A percentile compares a stretch with the other conserved stretches of the same genome.
phyloP scores from a whole-genome alignment of 2,113 vertebrate genomes.

The Monopterus albus region DNA sequence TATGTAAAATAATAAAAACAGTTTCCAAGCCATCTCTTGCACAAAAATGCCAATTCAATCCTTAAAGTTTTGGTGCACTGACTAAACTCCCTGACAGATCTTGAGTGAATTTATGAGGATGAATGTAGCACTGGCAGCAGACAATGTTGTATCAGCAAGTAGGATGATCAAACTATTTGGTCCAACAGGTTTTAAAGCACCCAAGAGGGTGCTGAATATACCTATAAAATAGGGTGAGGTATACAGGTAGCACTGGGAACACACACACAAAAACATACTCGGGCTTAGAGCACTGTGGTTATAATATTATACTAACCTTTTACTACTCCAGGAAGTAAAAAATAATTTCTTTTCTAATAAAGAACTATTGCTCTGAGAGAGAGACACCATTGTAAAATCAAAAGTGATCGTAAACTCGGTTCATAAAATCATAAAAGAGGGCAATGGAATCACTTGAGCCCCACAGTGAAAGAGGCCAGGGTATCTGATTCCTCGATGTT shows the following conservation, averaged over 20 bases:
- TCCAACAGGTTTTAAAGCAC: slow-evolving; percentile 50
- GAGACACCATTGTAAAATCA: slow-evolving; percentile 61
- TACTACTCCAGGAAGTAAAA: slow-evolving; percentile 72
- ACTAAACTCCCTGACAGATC: slow-evolving; percentile 44
- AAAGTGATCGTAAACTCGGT: slow-evolving; percentile 66
- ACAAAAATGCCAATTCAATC: slow-evolving; percentile 25
- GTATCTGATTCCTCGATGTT: slow-evolving; percentile 42
- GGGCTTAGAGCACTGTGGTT: slow-evolving; percentile 34
- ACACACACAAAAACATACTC: slow-evolving; percentile 26
- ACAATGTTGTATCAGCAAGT: slow-evolving; percentile 54
- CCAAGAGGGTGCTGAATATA: slow-evolving; percentile 29
- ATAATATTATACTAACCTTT: slow-evolving; percentile 69
- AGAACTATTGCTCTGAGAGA: slow-evolving; percentile 62
- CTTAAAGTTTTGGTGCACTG: slow-evolving; percentile 38
- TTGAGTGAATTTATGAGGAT: slow-evolving; percentile 51
- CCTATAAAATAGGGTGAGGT: slow-evolving; percentile 42
- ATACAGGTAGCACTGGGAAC: slow-evolving; percentile 21
- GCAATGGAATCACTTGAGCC: slow-evolving; percentile 50
- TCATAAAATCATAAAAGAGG: slow-evolving; percentile 71
- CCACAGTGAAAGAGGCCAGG: slow-evolving; percentile 39
- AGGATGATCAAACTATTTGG: slow-evolving; percentile 50
- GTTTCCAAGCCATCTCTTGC: slow-evolving; percentile 17
- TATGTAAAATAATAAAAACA: slow-evolving; percentile 6
- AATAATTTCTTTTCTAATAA: slow-evolving; percentile 67
- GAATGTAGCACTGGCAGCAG: slow-evolving; percentile 40